These are phyloP conservation scores for Lynx canadensis DNA, from an alignment of 2,113 vertebrate genomes.

Conservation along the genomic window DNA sequence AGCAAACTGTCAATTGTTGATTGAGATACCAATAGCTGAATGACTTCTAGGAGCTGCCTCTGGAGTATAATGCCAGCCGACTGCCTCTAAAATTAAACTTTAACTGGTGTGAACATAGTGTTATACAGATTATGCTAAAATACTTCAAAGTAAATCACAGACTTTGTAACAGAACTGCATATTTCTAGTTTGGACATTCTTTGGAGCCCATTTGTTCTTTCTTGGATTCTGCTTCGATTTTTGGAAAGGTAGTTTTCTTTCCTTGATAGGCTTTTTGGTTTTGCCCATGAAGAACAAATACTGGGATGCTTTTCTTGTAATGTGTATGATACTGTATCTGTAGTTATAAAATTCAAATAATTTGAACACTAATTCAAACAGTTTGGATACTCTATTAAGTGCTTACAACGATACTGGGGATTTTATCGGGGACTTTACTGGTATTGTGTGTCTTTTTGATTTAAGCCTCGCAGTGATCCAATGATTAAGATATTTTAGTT, in stretches of 20 bases:
- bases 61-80: neutral
- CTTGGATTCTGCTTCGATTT: neutral
- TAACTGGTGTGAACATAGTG: neutral
- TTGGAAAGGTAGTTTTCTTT: neutral
- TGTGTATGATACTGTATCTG: neutral
- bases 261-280: neutral
- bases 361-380: neutral
- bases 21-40: neutral
- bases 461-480: neutral
- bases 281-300: neutral
- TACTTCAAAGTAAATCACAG: neutral
- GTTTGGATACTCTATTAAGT: neutral
- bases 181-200: neutral
- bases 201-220: neutral
- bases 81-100: neutral
- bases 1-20: neutral
- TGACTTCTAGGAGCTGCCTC: neutral
- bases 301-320: neutral
- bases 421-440: neutral
- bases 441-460: neutral
- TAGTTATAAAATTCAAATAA: neutral
- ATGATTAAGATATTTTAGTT: neutral
- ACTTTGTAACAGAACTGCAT: neutral
- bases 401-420: neutral
- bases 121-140: neutral